These are phyloP conservation scores for Polypedilum vanderplanki DNA, from an alignment of 1,140 invertebrate genomes.

Conservation along the genomic window DNA sequence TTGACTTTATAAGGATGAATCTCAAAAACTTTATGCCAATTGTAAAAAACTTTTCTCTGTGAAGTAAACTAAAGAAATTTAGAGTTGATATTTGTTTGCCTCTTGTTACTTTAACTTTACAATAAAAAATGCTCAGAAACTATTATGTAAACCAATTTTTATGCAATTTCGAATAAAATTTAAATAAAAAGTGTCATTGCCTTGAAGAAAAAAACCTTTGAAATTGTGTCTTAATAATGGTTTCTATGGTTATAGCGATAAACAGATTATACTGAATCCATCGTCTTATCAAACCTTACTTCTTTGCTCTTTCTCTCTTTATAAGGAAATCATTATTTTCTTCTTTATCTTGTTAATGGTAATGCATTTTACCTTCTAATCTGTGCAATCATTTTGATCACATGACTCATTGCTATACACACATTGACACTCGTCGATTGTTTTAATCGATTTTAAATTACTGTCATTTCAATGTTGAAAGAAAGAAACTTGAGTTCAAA, in stretches of 20 bases:
- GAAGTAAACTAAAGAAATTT: too few relatives aligned
- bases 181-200: too few relatives aligned
- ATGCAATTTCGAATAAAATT: too few relatives aligned
- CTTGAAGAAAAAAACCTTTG: not conserved
- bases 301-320: too few relatives aligned
- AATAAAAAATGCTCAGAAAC: too few relatives aligned
- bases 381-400: not conserved
- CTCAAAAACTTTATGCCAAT: too few relatives aligned
- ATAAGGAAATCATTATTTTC: not conserved
- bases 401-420: not conserved
- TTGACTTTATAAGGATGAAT: too few relatives aligned
- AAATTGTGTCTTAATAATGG: not conserved
- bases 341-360: not conserved
- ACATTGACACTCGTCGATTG: not conserved
- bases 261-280: not conserved
- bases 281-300: not conserved
- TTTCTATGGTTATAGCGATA: not conserved
- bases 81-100: too few relatives aligned
- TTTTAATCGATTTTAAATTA: slow-evolving; percentile 28
- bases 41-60: too few relatives aligned
- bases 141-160: too few relatives aligned
- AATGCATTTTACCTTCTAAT: not conserved
- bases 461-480: slow-evolving; percentile 21
- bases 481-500: slow-evolving; percentile 8
- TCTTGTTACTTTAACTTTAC: too few relatives aligned